phyloP scores from a whole-genome alignment of 2,888 invertebrate genomes.

The Rugalucina vietnamica region DNA sequence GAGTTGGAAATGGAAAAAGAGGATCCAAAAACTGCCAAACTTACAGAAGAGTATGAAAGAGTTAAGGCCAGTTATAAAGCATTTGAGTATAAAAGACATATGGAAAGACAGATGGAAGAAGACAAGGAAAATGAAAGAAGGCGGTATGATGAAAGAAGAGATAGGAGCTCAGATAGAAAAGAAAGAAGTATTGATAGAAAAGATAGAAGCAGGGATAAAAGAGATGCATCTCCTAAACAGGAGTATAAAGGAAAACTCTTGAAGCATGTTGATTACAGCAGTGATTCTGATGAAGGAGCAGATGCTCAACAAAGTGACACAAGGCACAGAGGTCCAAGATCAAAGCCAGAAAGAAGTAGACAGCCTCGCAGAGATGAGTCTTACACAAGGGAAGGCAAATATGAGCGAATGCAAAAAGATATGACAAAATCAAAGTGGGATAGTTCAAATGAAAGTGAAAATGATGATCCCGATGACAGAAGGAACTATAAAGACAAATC shows the following conservation, averaged over 20 bases:
- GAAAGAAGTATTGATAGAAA: neutral
- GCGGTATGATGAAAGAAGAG: neutral
- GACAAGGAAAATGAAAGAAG: neutral
- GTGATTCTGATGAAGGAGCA: conserved; percentile 15
- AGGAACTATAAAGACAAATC: neutral
- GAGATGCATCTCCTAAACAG: conserved; percentile 15
- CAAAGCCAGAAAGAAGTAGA: neutral
- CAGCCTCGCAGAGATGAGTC: neutral
- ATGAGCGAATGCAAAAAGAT: neutral
- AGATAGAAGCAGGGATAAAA: neutral
- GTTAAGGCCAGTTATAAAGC: neutral
- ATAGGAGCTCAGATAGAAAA: neutral
- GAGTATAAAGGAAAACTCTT: conserved; percentile 18
- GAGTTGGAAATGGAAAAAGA: neutral
- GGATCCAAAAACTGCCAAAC: neutral
- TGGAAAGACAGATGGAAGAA: conserved; percentile 2
- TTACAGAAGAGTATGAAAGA: neutral
- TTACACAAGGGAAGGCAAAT: neutral
- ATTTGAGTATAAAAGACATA: too few relatives aligned
- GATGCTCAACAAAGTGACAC: neutral
- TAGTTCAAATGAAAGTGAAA: conserved; percentile 34
- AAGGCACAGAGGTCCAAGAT: neutral
- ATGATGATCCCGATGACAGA: neutral
- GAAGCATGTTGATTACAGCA: conserved; percentile 11
- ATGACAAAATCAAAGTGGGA: conserved; percentile 59